Conservation (phyloP, 2,888 invertebrate genomes). For the Drosophila percnosoma region DNA sequence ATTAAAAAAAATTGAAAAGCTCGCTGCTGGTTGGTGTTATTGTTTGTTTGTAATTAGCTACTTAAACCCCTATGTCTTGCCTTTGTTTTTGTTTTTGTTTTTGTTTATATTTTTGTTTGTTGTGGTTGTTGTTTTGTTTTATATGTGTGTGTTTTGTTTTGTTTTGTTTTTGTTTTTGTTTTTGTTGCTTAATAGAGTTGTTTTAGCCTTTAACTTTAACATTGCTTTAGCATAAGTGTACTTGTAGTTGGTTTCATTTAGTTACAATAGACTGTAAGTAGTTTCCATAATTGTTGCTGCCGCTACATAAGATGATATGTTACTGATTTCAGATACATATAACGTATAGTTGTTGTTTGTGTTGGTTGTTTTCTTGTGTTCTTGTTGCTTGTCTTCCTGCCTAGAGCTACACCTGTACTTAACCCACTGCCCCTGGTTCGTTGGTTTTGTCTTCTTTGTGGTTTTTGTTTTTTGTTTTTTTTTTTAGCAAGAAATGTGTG, state of each 20-base stretch:
- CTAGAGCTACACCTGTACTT: conserved; percentile 22
- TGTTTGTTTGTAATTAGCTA: conserved; percentile 51
- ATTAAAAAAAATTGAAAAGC: conserved; percentile 15
- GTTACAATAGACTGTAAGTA: conserved; percentile 60
- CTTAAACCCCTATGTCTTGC: conserved; percentile 62
- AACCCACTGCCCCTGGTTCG: conserved; percentile 34
- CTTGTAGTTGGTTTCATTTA: conserved; percentile 62
- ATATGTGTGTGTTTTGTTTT: conserved; percentile 14
- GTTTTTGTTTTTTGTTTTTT: conserved; percentile 14
- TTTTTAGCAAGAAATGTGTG: conserved; percentile 67
- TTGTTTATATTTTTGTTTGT: conserved; percentile 19
- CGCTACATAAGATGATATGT: conserved; percentile 83
- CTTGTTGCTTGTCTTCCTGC: conserved; percentile 28
- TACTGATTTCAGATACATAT: conserved; percentile 73
- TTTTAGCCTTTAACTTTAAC: conserved; percentile 54
- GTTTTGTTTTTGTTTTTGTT: conserved; percentile 6
- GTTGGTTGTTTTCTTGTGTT: conserved; percentile 19
- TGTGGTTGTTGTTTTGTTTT: conserved; percentile 23
- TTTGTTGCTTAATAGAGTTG: conserved; percentile 13
- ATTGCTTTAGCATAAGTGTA: conserved; percentile 57
- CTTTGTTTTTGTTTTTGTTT: conserved; percentile 15
- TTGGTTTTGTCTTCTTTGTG: conserved; percentile 35
- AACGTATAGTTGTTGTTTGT: conserved; percentile 20
- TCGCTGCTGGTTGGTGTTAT: conserved; percentile 17
- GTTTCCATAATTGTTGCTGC: conserved; percentile 49